A percentile compares a stretch with the other conserved stretches of the same genome.
These are phyloP conservation scores for Cygnus atratus DNA, from an alignment of 2,113 vertebrate species.

Conservation along the genomic window DNA sequence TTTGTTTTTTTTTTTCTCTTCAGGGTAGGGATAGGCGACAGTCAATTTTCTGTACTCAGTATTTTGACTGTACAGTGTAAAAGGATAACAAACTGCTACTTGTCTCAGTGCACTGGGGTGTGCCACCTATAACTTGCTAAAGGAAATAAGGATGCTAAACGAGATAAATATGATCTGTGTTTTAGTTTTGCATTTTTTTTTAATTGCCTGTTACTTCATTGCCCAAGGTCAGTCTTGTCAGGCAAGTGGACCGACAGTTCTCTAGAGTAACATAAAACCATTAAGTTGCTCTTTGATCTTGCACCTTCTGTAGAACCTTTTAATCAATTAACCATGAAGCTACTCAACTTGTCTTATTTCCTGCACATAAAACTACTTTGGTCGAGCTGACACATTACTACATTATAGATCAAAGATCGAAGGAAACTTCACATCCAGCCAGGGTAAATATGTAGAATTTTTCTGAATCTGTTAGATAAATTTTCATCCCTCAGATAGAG, in stretches of 20 bases:
- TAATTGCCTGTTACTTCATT: constrained; percentile 64
- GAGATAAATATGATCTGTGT: constrained; percentile 66
- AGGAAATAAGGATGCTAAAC: constrained; percentile 31
- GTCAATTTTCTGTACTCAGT: not conserved
- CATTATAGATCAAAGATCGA: constrained; percentile 82
- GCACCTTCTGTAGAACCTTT: constrained; percentile 80
- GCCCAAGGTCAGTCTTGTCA: constrained; percentile 76
- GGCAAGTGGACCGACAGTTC: constrained; percentile 64
- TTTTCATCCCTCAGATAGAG: constrained; percentile 46
- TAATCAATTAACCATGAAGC: constrained; percentile 88
- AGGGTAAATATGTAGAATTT: constrained; percentile 66
- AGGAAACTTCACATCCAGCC: constrained; percentile 62
- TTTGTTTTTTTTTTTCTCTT: not conserved
- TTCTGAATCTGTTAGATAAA: constrained; percentile 34
- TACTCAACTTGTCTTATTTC: constrained; percentile 74
- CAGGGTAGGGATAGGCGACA: not conserved
- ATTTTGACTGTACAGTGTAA: not conserved
- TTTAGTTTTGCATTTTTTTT: constrained; percentile 51
- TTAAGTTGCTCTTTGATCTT: constrained; percentile 81
- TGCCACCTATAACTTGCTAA: not conserved
- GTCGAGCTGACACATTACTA: constrained; percentile 73
- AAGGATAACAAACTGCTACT: constrained; percentile 21
- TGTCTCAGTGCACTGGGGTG: not conserved
- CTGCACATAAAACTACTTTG: constrained; percentile 78
- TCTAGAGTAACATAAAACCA: constrained; percentile 78